These are phyloP conservation scores for Thamnophis elegans DNA, from an alignment of 2,797 vertebrate genomes.

Conservation along the genomic window DNA sequence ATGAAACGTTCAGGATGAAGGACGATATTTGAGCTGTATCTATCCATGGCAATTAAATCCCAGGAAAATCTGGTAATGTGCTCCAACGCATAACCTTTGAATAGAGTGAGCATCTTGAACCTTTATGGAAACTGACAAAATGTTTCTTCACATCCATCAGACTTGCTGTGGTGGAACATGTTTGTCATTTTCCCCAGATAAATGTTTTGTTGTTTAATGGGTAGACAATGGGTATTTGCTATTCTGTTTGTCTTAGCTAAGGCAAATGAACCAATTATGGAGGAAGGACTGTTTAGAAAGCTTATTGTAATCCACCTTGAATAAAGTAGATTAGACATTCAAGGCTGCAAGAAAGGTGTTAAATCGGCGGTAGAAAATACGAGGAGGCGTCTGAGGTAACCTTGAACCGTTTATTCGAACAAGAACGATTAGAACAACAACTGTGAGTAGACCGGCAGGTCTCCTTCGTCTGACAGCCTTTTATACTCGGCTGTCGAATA, in stretches of 20 bases:
- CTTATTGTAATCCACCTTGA: not conserved
- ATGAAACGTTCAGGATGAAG: not conserved
- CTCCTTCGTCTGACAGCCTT: no score
- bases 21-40: not conserved
- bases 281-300: not conserved
- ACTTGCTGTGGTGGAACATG: not conserved
- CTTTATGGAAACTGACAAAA: not conserved
- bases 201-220: not conserved
- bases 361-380: no score
- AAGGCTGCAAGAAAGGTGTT: not conserved
- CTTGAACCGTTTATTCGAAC: no score
- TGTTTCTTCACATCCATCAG: not conserved
- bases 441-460: no score
- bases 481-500: no score
- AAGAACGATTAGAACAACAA: no score
- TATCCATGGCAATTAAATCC: not conserved
- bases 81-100: not conserved
- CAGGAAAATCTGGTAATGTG: not conserved
- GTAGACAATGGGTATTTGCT: not conserved
- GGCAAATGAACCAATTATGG: not conserved
- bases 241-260: no score
- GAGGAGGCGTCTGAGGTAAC: no score
- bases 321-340: not conserved
- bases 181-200: not conserved
- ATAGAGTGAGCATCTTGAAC: not conserved